Percentiles rank a stretch among this genome's conserved stretches.
phyloP scores from a whole-genome alignment of 2,888 invertebrate species.

The Oscheius sp. region DNA sequence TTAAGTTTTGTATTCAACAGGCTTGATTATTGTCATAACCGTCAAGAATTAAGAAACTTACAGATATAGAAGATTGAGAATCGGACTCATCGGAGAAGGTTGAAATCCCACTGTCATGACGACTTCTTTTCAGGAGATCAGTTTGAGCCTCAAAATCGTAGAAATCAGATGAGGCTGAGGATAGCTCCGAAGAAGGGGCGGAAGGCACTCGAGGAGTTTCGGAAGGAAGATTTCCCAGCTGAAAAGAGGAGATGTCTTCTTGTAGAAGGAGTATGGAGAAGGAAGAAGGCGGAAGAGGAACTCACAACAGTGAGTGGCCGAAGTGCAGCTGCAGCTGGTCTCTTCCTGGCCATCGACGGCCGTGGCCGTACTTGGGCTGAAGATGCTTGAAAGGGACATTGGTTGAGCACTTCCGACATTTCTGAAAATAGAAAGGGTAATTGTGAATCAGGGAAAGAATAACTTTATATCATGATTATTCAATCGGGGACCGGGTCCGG shows the following conservation, averaged over 20 bases:
- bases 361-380: background rate
- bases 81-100: constrained; percentile 28
- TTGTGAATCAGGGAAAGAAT: background rate
- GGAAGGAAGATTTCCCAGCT: no score
- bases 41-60: no score
- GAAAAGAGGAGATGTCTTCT: no score
- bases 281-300: background rate
- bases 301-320: constrained; percentile 16
- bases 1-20: no score
- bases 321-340: constrained; percentile 6
- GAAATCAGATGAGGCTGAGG: background rate
- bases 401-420: constrained; percentile 28
- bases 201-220: constrained; percentile 24
- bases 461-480: background rate
- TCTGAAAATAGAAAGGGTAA: background rate
- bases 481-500: constrained; percentile 3
- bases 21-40: no score
- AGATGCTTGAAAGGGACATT: background rate
- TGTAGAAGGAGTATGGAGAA: background rate
- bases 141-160: constrained; percentile 9
- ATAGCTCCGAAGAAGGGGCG: background rate
- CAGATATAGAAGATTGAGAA: constrained; percentile 18
- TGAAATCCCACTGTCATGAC: constrained; percentile 25
- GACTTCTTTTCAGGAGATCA: constrained; percentile 24
- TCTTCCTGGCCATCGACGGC: constrained; percentile 18